Conservation (phyloP, 2,797 vertebrate genomes). For the Oryzias sinensis region DNA sequence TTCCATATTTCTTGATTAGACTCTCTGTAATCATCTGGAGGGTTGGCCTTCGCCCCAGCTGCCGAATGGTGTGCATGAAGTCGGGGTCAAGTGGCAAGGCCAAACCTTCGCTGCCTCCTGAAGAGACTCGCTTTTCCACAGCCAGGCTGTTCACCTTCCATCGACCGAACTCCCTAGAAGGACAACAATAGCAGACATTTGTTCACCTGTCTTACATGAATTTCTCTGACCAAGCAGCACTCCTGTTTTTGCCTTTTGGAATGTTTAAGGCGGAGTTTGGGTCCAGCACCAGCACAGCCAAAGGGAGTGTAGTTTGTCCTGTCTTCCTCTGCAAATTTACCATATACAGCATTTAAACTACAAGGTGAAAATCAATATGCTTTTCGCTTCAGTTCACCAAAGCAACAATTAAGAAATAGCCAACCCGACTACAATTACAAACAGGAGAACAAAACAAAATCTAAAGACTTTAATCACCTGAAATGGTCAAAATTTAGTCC, state of each 20-base stretch:
- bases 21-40: constrained; percentile 92
- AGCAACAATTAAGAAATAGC: no score
- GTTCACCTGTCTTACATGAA: not conserved
- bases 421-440: no score
- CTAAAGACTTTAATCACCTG: no score
- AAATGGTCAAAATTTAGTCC: no score
- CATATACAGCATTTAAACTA: no score
- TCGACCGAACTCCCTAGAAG: constrained; percentile 94
- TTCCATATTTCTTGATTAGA: constrained; percentile 98
- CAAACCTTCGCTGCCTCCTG: constrained; percentile 74
- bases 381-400: no score
- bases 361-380: no score
- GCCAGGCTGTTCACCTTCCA: constrained; percentile 99
- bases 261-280: no score
- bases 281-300: no score
- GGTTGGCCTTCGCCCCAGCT: constrained; percentile 89
- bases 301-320: no score
- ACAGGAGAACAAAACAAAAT: no score
- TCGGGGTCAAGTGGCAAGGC: constrained; percentile 92
- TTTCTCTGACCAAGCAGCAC: not conserved
- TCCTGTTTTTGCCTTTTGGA: not conserved
- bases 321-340: no score
- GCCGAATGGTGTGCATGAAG: constrained; percentile 90
- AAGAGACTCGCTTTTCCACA: constrained; percentile 86
- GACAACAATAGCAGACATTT: constrained; percentile 20